These are phyloP conservation scores for Idaea straminata DNA, from an alignment of 2,888 invertebrate species.

Conservation along the genomic window DNA sequence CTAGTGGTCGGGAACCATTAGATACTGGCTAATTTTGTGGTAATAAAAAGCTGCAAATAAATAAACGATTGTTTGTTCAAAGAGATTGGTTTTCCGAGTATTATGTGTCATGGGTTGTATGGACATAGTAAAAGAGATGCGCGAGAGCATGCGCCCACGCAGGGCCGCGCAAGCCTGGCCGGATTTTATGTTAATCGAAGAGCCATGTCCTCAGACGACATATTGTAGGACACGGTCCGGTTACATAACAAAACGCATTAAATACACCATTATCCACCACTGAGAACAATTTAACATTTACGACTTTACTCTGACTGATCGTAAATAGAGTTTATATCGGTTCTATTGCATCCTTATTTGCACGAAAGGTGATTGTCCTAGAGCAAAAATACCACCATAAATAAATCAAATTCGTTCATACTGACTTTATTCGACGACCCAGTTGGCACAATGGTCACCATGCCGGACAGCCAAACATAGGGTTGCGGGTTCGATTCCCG, in stretches of 20 bases:
- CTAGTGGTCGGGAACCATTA: slow-evolving; percentile 38
- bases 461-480: too few species aligned
- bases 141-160: slow-evolving; percentile 60
- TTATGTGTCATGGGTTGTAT: background rate
- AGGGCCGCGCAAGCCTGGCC: slow-evolving; percentile 46
- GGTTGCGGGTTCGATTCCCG: too few species aligned
- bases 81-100: background rate
- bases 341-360: slow-evolving; percentile 64
- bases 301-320: slow-evolving; percentile 66
- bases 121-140: background rate
- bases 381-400: slow-evolving; percentile 7
- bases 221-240: slow-evolving; percentile 45
- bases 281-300: slow-evolving; percentile 72
- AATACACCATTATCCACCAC: slow-evolving; percentile 61
- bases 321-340: slow-evolving; percentile 67
- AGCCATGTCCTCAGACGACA: slow-evolving; percentile 66
- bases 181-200: slow-evolving; percentile 80
- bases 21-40: slow-evolving; percentile 20
- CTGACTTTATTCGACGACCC: too few species aligned
- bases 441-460: too few species aligned
- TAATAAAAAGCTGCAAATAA: slow-evolving; percentile 15
- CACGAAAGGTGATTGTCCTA: slow-evolving; percentile 41
- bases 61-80: background rate
- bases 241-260: slow-evolving; percentile 61
- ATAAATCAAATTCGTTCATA: background rate